Conservation (phyloP, 2,797 vertebrate species). For the Neosilurus mollespiculum region DNA sequence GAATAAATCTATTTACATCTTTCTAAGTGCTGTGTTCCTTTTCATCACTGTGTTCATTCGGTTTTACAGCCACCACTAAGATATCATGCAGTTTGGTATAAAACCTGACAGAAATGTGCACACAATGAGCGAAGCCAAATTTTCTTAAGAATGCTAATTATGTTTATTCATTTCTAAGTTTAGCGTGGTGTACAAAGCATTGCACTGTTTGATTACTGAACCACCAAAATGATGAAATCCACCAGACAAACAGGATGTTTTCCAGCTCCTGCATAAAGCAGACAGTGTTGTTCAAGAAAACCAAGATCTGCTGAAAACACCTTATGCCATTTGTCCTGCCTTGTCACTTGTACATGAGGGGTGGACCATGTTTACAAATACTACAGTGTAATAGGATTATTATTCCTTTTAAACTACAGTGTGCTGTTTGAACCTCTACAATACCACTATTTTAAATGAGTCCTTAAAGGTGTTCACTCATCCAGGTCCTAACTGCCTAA, state of each 20-base stretch:
- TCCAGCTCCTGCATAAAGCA: conserved; percentile 13
- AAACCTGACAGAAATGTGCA: neutral
- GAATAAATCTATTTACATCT: conserved; percentile 75
- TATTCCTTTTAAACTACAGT: neutral
- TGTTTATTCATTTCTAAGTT: neutral
- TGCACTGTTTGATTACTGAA: neutral
- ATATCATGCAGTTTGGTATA: neutral
- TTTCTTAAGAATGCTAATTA: neutral
- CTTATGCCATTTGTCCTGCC: neutral
- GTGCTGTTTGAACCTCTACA: neutral
- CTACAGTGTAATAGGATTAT: neutral
- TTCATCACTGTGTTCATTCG: neutral
- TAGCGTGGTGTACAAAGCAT: neutral
- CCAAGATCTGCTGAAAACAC: conserved; percentile 35
- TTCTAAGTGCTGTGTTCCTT: conserved; percentile 54
- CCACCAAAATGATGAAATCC: neutral
- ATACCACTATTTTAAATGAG: neutral
- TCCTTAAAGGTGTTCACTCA: neutral
- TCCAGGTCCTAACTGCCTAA: neutral
- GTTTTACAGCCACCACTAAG: neutral
- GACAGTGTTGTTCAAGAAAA: conserved; percentile 23
- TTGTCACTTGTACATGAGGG: neutral
- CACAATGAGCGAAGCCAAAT: neutral
- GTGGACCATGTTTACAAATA: neutral
- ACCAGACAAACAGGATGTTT: conserved; percentile 2